Conservation (phyloP, 2,888 invertebrate species). For the Orchesella flavescens region DNA sequence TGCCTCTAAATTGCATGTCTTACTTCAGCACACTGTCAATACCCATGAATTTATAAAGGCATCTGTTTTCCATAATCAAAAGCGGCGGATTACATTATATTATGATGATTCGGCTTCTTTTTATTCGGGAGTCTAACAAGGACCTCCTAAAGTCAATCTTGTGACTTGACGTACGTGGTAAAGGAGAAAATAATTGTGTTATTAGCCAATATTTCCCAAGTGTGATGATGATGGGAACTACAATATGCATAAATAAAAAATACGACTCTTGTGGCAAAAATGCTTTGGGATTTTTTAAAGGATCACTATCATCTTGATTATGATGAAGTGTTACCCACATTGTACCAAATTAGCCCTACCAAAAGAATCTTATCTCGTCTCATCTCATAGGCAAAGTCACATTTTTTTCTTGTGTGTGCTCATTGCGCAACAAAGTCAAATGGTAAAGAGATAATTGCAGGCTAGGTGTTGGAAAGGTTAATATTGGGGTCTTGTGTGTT, state of each 20-base stretch:
- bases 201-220: slow-evolving; percentile 28
- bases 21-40: slow-evolving; percentile 2
- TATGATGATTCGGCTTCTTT: slow-evolving; percentile 46
- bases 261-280: background rate
- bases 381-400: no score
- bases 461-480: slow-evolving; percentile 64
- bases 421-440: slow-evolving; percentile 45
- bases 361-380: no score
- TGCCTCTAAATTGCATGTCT: no score
- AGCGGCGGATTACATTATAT: background rate
- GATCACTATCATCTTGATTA: no score
- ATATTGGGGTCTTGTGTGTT: slow-evolving; percentile 54
- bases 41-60: background rate
- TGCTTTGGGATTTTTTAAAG: background rate
- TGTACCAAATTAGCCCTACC: no score
- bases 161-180: slow-evolving; percentile 42
- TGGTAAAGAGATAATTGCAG: slow-evolving; percentile 63
- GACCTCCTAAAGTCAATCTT: slow-evolving; percentile 53
- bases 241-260: no score
- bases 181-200: slow-evolving; percentile 53
- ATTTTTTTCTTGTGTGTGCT: background rate
- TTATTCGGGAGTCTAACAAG: slow-evolving; percentile 36
- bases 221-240: background rate
- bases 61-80: background rate
- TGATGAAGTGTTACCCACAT: no score